Conservation (phyloP, 2,797 vertebrate genomes). For the Characodon lateralis region DNA sequence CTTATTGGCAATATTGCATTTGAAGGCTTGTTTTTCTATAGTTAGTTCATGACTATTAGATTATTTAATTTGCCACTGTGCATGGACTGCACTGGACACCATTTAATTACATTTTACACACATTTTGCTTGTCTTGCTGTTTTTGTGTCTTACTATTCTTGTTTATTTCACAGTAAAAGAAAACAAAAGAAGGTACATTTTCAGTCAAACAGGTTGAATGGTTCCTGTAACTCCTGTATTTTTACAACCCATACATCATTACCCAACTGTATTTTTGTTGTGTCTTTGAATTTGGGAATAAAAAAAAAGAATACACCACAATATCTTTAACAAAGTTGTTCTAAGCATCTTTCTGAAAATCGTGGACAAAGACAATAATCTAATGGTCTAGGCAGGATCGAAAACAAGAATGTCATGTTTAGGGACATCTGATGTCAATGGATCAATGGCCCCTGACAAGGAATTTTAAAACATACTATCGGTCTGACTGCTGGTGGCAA, state of each 20-base stretch:
- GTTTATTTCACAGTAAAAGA: too few relatives aligned
- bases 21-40: too few relatives aligned
- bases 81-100: too few relatives aligned
- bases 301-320: not conserved
- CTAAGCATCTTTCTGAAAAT: slow-evolving; percentile 36
- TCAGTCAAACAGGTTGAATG: too few relatives aligned
- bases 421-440: slow-evolving; percentile 69
- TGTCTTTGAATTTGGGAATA: not conserved
- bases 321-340: slow-evolving; percentile 25
- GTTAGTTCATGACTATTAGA: too few relatives aligned
- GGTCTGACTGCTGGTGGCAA: slow-evolving; percentile 81
- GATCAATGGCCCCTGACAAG: slow-evolving; percentile 77
- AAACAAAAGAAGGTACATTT: too few relatives aligned
- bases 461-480: slow-evolving; percentile 83
- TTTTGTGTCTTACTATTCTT: too few relatives aligned
- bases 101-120: too few relatives aligned
- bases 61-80: too few relatives aligned
- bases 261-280: not conserved
- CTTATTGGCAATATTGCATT: too few relatives aligned
- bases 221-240: not conserved
- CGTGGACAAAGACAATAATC: slow-evolving; percentile 61
- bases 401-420: slow-evolving; percentile 80
- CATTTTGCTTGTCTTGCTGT: too few relatives aligned
- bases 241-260: not conserved
- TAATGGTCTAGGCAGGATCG: slow-evolving; percentile 60